phyloP scores from a whole-genome alignment of 2,888 invertebrate genomes.

The Apeira syringaria region DNA sequence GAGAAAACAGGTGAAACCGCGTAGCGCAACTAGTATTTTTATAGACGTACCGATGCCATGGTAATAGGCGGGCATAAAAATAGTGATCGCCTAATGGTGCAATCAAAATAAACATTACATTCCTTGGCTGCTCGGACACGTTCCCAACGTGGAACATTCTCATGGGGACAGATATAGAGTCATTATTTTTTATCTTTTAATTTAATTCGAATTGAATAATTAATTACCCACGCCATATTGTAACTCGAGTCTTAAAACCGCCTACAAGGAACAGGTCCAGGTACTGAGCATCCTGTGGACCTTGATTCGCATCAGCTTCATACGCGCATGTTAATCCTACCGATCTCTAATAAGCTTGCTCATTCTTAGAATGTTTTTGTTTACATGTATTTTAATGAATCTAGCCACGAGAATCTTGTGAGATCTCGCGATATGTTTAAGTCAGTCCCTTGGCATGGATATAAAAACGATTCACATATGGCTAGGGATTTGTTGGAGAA shows the following conservation, averaged over 20 bases:
- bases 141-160: not conserved
- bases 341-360: constrained; percentile 30
- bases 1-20: no score
- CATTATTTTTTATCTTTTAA: not conserved
- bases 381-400: constrained; percentile 36
- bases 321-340: constrained; percentile 42
- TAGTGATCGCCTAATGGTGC: no score
- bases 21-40: no score
- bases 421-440: constrained; percentile 16
- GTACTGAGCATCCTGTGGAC: not conserved
- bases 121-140: not conserved
- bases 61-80: no score
- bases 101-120: not conserved
- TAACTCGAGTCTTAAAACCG: constrained; percentile 5
- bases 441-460: constrained; percentile 2
- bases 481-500: constrained; percentile 28
- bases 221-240: constrained; percentile 9
- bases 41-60: no score
- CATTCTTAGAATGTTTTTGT: constrained; percentile 30
- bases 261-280: not conserved
- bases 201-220: not conserved
- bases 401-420: constrained; percentile 25
- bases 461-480: constrained; percentile 43
- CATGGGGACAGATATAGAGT: not conserved
- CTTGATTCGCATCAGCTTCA: constrained; percentile 18